Percentiles rank a stretch among this genome's conserved stretches.
phyloP scores from a whole-genome alignment of 1,140 invertebrate genomes.

The Aphelenchoides fujianensis region DNA sequence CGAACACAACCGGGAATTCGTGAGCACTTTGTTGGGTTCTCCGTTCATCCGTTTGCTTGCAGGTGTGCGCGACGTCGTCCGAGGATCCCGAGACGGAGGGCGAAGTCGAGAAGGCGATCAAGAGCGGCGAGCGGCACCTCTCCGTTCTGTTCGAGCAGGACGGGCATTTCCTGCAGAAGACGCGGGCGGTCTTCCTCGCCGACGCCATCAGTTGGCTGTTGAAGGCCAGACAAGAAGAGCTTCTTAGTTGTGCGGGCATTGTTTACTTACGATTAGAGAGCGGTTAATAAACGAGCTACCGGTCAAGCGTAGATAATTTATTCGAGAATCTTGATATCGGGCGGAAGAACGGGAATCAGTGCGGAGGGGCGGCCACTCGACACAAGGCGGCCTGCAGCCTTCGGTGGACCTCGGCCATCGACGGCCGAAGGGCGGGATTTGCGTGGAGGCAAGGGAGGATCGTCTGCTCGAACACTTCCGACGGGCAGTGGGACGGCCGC shows the following conservation, averaged over 20 bases:
- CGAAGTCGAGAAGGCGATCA: not conserved
- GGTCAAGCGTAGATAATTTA: constrained; percentile 7
- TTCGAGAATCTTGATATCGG: constrained; percentile 4
- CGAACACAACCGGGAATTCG: constrained; percentile 15
- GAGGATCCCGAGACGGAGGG: constrained; percentile 24
- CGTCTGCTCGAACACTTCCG: not conserved
- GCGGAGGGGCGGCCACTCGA: no score
- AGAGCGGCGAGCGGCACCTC: constrained; percentile 25
- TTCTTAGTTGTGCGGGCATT: not conserved
- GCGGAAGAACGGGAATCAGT: no score
- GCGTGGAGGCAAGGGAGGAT: not conserved
- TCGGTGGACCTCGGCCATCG: not conserved
- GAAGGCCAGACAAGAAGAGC: not conserved
- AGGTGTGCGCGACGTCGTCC: constrained; percentile 18
- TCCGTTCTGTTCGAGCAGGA: constrained; percentile 31
- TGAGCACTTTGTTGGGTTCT: constrained; percentile 10
- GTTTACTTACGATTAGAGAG: not conserved
- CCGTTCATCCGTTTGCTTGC: not conserved
- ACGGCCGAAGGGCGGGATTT: not conserved
- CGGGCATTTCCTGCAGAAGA: constrained; percentile 47
- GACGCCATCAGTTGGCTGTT: constrained; percentile 29
- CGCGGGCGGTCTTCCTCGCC: constrained; percentile 34
- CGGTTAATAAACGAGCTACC: no score
- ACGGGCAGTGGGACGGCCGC: not conserved
- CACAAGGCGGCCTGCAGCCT: not conserved